A percentile compares a stretch with the other conserved stretches of the same genome.
Conservation (phyloP, 2,797 vertebrate genomes). For the Neomorphus geoffroyi region DNA sequence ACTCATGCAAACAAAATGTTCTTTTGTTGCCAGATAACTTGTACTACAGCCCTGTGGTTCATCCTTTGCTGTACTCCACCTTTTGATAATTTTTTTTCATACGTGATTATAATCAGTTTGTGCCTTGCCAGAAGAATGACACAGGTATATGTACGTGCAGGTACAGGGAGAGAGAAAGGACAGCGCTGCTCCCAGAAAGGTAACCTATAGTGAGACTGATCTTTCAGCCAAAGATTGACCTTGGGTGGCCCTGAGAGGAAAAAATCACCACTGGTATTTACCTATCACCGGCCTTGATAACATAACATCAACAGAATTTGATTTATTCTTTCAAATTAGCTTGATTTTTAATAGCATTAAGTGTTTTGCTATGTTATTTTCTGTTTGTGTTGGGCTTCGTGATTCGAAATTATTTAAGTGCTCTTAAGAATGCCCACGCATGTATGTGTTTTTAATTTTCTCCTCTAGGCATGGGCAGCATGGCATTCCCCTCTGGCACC, state of each 20-base stretch:
- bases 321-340: background rate
- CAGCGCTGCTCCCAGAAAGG: background rate
- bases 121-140: rapidly evolving
- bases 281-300: background rate
- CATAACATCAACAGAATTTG: background rate
- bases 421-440: background rate
- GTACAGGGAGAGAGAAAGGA: background rate
- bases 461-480: background rate
- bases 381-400: background rate
- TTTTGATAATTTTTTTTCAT: background rate
- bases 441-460: background rate
- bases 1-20: background rate
- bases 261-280: background rate
- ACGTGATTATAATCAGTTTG: rapidly evolving
- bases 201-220: background rate
- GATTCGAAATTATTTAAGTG: background rate
- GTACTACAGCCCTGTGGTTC: background rate
- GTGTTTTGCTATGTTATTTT: background rate
- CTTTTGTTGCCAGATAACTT: background rate
- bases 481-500: background rate
- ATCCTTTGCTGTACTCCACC: background rate
- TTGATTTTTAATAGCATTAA: background rate
- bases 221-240: background rate
- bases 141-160: rapidly evolving
- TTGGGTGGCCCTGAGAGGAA: background rate